Percentiles rank a stretch among this genome's conserved stretches.
These are phyloP conservation scores for Chelon labrosus DNA, from an alignment of 2,797 vertebrate genomes.

Conservation along the genomic window DNA sequence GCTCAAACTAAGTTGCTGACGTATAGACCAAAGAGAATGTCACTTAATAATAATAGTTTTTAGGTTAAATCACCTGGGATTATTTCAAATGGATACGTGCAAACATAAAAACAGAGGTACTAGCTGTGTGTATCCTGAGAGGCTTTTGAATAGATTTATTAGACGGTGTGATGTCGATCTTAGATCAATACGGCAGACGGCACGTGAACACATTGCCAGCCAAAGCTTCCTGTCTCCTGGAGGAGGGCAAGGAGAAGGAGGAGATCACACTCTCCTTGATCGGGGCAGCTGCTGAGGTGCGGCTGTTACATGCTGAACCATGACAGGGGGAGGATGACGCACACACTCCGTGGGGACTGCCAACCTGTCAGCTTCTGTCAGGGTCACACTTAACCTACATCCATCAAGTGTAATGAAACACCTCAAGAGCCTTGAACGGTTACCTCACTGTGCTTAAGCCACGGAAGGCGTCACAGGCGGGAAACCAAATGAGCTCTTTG, in stretches of 20 bases:
- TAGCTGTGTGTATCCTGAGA: neutral
- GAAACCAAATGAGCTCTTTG: neutral
- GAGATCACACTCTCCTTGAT: conserved; percentile 8
- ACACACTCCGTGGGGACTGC: conserved; percentile 41
- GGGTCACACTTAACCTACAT: conserved; percentile 48
- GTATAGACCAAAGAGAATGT: too few relatives aligned
- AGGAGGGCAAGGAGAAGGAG: neutral
- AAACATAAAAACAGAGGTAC: neutral
- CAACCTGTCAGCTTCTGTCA: conserved; percentile 33
- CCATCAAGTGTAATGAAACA: conserved; percentile 67
- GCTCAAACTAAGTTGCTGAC: neutral
- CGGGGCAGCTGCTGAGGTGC: conserved; percentile 52
- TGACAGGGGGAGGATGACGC: conserved; percentile 37
- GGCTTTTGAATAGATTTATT: neutral
- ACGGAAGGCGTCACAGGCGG: neutral
- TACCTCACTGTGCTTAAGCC: conserved; percentile 14
- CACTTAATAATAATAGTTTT: too few relatives aligned
- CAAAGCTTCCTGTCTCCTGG: conserved; percentile 18
- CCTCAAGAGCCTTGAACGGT: conserved; percentile 27
- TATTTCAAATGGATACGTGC: too few relatives aligned
- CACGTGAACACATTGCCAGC: conserved; percentile 26
- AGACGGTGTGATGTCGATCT: neutral
- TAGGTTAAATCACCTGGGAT: neutral
- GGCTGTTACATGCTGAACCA: conserved; percentile 55
- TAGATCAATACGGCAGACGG: conserved; percentile 32